Base-by-base conservation (phyloP, 2,113 vertebrate species). In the Reinhardtius hippoglossoides region DNA sequence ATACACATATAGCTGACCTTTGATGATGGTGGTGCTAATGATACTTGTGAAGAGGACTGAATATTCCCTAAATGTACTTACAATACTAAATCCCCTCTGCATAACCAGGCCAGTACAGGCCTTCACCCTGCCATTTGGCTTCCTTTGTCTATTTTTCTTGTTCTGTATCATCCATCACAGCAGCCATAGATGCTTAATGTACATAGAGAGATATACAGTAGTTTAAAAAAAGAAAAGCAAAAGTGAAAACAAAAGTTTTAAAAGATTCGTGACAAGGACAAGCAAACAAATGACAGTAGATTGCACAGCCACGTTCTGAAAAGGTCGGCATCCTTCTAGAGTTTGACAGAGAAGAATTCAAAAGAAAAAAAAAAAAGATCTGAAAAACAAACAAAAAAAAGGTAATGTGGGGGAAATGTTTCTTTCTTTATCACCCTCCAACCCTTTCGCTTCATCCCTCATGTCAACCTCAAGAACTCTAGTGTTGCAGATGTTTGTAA, bases 401-500 rank as follows among this genome's bases (percentile, higher is more conserved):
- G 26, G 57, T 31, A 6, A 31, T 31, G 31, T 59, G 50, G 62
- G 54, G 67, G 65, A 54, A 68, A 37, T 56, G 9, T 87, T 82
- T 80, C 27, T 82, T 88, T 91, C 78, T 84, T 82, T 71, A 62
- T 77, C 57, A 35, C 76, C 80, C 83, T 66, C 50, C 35, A n/a
- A 67, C 81, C 83, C 69, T 68, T 66, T 85, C 74, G 61, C 86
- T 91, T 85, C 87, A 90, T 92, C 87, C 87, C 87, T 89, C 85
- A 80, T 76, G 87, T 89, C 90, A 73, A 87, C 87, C 92, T 89
- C 87, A 85, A 92, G 89, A 90, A 93, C 87, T 90, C 71, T 88
- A 83, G 89, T 84, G 91, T 89, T 79, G 88, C 91, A 92, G 83
- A 84, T 88, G 88, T 95, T 93, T 94, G 93, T 94, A 91, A 94